These are phyloP conservation scores for Calyptomena viridis DNA, from an alignment of 2,113 vertebrate genomes.

Conservation along the genomic window DNA sequence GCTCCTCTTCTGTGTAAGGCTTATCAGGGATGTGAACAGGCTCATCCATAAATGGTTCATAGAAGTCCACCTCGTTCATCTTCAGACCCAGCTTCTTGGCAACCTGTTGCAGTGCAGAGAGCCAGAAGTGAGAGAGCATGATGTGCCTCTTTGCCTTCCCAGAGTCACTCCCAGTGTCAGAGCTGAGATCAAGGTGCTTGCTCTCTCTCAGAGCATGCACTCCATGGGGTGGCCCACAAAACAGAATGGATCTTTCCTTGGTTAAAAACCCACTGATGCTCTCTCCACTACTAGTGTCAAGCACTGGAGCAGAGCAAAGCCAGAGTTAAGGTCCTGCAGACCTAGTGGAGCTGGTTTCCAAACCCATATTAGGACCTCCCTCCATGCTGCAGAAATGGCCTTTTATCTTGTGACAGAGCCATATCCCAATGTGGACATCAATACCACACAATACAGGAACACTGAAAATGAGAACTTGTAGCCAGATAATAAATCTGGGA, in stretches of 20 bases:
- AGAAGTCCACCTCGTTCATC: slow-evolving; percentile 96
- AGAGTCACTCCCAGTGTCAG: neutral
- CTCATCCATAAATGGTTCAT: slow-evolving; percentile 96
- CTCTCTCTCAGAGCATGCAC: neutral
- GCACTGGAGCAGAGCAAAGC: neutral
- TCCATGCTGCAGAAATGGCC: neutral
- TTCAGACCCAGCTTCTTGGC: slow-evolving; percentile 94
- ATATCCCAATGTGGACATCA: neutral
- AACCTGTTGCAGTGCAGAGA: slow-evolving; percentile 75
- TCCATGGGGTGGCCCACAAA: neutral
- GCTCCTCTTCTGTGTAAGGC: slow-evolving; percentile 88
- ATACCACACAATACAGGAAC: neutral
- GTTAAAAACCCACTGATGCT: neutral
- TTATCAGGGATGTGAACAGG: slow-evolving; percentile 88
- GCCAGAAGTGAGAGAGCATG: neutral
- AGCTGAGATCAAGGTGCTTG: neutral
- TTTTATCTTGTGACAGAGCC: neutral
- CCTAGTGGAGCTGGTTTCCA: neutral
- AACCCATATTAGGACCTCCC: neutral
- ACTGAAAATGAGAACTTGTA: neutral
- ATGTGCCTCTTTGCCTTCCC: neutral
- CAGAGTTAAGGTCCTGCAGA: neutral
- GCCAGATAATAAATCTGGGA: neutral
- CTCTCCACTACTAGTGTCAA: neutral
- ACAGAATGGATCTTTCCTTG: neutral